These are phyloP conservation scores for Cinclus mexicanus DNA, from an alignment of 2,113 vertebrate genomes.

Conservation along the genomic window DNA sequence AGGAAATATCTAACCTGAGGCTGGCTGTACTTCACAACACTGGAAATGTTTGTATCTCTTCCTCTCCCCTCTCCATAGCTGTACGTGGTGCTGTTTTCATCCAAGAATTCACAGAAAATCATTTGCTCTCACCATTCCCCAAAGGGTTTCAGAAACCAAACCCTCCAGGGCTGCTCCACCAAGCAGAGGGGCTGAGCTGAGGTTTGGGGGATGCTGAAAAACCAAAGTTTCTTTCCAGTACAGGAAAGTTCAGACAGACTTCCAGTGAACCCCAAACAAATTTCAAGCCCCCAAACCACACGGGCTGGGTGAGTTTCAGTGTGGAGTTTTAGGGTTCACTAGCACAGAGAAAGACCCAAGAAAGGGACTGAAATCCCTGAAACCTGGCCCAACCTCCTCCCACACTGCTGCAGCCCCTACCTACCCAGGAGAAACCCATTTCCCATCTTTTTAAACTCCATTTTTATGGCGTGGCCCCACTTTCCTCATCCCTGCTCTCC, in stretches of 20 bases:
- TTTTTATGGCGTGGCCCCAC: neutral
- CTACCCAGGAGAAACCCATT: neutral
- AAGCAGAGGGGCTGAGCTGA: neutral
- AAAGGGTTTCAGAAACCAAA: accelerated
- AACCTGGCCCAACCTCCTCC: neutral
- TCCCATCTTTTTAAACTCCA: neutral
- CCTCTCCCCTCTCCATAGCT: accelerated
- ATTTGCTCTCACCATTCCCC: neutral
- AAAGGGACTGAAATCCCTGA: neutral
- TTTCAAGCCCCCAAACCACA: neutral
- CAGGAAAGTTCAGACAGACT: neutral
- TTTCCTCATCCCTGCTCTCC: neutral
- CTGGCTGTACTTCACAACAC: neutral
- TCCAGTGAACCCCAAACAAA: neutral
- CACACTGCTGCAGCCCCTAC: neutral
- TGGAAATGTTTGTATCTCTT: neutral
- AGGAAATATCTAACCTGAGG: neutral
- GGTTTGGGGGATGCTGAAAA: neutral
- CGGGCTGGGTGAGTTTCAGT: neutral
- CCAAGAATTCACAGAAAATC: neutral
- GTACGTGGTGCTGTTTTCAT: neutral
- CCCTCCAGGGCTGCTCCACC: neutral
- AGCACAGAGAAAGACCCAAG: neutral
- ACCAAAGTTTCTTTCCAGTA: neutral
- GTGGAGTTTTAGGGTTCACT: neutral